Evolutionary conservation across 2,797 vertebrate species (phyloP).

Genomic region (Carapus acus): DNA sequence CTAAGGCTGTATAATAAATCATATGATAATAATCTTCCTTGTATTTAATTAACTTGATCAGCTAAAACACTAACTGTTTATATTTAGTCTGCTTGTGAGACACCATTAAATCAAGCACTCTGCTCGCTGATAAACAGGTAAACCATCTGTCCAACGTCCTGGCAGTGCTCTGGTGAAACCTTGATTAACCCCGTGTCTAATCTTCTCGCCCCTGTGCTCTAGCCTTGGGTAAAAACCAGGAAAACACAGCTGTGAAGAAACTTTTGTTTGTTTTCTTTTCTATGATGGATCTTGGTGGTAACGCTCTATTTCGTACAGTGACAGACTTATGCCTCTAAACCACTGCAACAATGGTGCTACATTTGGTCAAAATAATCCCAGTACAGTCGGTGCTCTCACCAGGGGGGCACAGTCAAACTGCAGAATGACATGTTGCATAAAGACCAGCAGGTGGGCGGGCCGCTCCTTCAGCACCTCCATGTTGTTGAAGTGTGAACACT

Average conservation of each 20-base stretch:
- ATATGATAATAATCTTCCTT: no score
- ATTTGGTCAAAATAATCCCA: neutral
- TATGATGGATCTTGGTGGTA: neutral
- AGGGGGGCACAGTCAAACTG: conserved; percentile 86
- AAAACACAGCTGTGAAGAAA: conserved; percentile 2
- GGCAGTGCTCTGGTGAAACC: neutral
- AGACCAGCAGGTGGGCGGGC: conserved; percentile 83
- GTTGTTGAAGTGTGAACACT: conserved; percentile 73
- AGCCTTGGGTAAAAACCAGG: neutral
- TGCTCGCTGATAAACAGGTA: neutral
- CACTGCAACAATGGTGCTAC: conserved; percentile 2
- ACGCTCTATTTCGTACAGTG: neutral
- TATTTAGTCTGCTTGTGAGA: no score
- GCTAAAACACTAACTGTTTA: no score
- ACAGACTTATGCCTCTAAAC: neutral
- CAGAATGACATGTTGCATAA: conserved; percentile 85
- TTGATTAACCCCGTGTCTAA: neutral
- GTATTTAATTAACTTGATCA: no score
- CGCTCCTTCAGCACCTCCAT: conserved; percentile 75
- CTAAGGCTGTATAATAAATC: no score
- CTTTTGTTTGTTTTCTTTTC: neutral
- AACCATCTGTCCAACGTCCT: no score
- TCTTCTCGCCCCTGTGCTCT: neutral
- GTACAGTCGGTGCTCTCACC: no score
- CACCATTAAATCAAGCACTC: neutral